Base-by-base conservation (phyloP, 2,888 invertebrate species). In the Apamea monoglypha region DNA sequence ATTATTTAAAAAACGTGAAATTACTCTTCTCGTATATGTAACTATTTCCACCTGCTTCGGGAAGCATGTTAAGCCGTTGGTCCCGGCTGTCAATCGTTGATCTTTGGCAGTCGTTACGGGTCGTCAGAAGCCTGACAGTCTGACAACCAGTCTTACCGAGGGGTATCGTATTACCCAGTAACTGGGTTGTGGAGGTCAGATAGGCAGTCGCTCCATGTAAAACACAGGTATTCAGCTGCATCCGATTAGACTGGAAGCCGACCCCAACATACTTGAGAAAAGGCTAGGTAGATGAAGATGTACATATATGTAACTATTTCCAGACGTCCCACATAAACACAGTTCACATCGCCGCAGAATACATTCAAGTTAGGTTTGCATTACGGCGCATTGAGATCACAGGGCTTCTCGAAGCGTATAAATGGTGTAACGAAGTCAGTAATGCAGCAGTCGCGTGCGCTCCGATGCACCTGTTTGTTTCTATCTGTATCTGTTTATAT, bases 401-500 rank as follows among this genome's bases (percentile, higher is more conserved):
- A 71, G 29, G 18, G 14, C 21, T 76, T 44, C 61, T 71, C 68
- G 87, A 87, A 86, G 82, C 90, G 88, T 87, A 87, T 88, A 83
- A 86, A 87, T 86, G 81, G 85, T 81, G 78, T 91, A 91, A 91
- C 89, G 86, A 90, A 91, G 90, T 89, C 87, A 88, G 89, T 90
- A 88, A 87, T 84, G 80, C 80, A 85, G 78, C 77, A 79, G 81
- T 67, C 74, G 76, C 72, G n/a, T 83, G 73, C 71, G 89, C 87
- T 86, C 81, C 69, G 74, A 47, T 80, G 85, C 85, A 86, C 83
- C 64, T 61, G 29, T 64, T 70, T 67, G 61, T 84, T 67, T 79
- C 71, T 61, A 72, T 63, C 50, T 80, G 75, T 50, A 66, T 56
- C 68, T 74, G 69, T 76, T 40, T 61, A 18, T 78, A 61, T 16